Conservation (phyloP, 1,140 invertebrate genomes). For the Philaenus spumarius region DNA sequence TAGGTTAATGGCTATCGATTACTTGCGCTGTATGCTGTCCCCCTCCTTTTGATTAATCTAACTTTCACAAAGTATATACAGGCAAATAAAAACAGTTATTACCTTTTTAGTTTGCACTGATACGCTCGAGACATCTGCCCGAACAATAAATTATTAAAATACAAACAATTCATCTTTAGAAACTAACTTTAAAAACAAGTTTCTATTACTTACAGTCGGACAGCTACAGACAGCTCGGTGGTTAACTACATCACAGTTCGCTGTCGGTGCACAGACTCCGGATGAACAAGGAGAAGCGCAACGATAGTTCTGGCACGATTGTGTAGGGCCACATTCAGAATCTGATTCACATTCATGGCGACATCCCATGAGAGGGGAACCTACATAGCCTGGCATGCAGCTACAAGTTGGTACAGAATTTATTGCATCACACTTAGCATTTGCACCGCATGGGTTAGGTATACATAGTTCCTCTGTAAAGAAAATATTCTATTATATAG, state of each 20-base stretch:
- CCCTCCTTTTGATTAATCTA: too few relatives aligned
- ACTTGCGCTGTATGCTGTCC: too few relatives aligned
- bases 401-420: constrained; percentile 68
- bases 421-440: constrained; percentile 70
- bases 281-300: constrained; percentile 68
- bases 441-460: constrained; percentile 68
- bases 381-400: constrained; percentile 61
- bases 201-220: constrained; percentile 57
- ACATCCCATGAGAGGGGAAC: constrained; percentile 66
- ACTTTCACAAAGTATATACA: too few relatives aligned
- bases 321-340: constrained; percentile 58
- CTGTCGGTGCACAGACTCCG: constrained; percentile 65
- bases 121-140: too few relatives aligned
- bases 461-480: constrained; percentile 67
- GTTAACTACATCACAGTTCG: constrained; percentile 67
- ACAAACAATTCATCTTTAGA: too few relatives aligned
- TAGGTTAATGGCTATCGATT: too few relatives aligned
- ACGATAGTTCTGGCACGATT: constrained; percentile 65
- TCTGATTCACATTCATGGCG: constrained; percentile 71
- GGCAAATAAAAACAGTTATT: too few relatives aligned
- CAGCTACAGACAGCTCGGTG: constrained; percentile 76
- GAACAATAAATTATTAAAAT: too few relatives aligned
- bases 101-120: too few relatives aligned
- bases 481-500: too few relatives aligned
- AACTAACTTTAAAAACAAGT: too few relatives aligned